Percentiles rank a stretch among this genome's conserved stretches.
phyloP scores from a whole-genome alignment of 2,797 vertebrate genomes.

The Myotis pilosus region DNA sequence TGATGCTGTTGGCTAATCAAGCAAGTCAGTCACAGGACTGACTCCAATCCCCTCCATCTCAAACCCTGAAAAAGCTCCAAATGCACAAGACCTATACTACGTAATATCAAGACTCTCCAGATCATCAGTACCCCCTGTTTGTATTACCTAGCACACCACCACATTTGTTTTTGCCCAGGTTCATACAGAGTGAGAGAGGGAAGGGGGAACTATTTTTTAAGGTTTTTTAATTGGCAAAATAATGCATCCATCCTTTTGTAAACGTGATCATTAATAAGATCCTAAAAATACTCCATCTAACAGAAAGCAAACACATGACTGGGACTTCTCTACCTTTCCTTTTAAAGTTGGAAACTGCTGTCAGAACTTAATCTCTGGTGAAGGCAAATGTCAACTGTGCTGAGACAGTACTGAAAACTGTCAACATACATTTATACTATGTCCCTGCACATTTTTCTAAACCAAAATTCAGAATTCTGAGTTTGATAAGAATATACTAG shows the following conservation, averaged over 20 bases:
- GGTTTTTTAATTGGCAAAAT: constrained; percentile 34
- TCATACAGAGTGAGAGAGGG: neutral
- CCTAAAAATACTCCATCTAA: constrained; percentile 42
- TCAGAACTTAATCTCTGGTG: neutral
- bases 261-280: neutral
- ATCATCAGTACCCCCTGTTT: neutral
- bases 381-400: neutral
- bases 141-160: constrained; percentile 4
- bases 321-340: neutral
- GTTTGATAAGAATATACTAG: neutral
- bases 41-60: neutral
- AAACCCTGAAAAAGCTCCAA: neutral
- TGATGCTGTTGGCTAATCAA: neutral
- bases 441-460: neutral
- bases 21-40: neutral
- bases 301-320: neutral
- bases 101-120: neutral
- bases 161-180: constrained; percentile 54
- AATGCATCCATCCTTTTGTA: neutral
- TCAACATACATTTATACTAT: neutral
- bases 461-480: neutral
- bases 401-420: neutral
- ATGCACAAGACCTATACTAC: neutral
- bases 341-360: neutral
- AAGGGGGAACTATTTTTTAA: neutral